Evolutionary conservation across 2,113 vertebrate species (phyloP).

Genomic region (Fregetta grallaria): DNA sequence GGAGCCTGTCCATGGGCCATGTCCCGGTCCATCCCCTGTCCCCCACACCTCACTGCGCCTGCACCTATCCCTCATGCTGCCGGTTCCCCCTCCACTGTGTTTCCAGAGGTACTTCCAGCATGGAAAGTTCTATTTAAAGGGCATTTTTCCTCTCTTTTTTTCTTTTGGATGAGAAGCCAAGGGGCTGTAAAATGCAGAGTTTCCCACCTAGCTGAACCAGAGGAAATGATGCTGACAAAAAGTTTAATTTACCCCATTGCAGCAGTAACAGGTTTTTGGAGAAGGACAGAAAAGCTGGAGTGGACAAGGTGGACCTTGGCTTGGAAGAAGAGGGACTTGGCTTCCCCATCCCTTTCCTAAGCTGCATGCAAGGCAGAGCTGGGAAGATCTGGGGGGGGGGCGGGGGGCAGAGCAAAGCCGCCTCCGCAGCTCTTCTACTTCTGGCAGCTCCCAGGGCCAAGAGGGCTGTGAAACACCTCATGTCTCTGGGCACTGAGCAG

Average conservation of each 20-base stretch:
- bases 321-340: not conserved
- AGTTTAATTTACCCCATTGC: not conserved
- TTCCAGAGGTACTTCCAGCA: conserved; percentile 62
- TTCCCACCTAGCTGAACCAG: conserved; percentile 46
- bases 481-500: not conserved
- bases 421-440: not conserved
- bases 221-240: conserved; percentile 46
- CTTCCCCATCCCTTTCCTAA: not conserved
- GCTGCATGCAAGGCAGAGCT: not conserved
- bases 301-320: not conserved
- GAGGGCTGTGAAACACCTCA: not conserved
- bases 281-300: not conserved
- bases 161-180: conserved; percentile 4
- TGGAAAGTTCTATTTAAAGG: conserved; percentile 68
- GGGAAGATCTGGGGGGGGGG: not conserved
- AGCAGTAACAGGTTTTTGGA: not conserved
- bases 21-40: not conserved
- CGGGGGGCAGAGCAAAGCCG: not conserved
- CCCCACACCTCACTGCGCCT: fast-evolving
- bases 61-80: not conserved
- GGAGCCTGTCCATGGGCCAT: not conserved
- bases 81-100: not conserved
- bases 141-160: not conserved
- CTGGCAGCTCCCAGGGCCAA: not conserved
- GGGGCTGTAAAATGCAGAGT: conserved; percentile 19